phyloP scores from a whole-genome alignment of 2,888 invertebrate genomes.

The Axea sp. region DNA sequence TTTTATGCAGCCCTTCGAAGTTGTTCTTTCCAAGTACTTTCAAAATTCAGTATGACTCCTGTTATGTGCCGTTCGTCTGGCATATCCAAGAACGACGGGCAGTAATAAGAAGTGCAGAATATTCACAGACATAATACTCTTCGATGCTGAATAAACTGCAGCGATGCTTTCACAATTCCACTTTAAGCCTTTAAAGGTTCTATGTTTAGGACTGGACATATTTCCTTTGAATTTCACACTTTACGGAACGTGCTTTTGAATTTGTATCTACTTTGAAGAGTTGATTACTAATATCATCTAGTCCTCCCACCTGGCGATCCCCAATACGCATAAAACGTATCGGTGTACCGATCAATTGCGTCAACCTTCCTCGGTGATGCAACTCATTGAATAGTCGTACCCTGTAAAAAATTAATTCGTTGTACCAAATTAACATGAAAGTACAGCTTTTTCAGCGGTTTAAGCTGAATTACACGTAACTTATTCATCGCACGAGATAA shows the following conservation, averaged over 20 bases:
- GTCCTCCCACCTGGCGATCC: conserved; percentile 44
- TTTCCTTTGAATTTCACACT: conserved; percentile 76
- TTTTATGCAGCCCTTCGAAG: too few relatives aligned
- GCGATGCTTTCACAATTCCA: conserved; percentile 48
- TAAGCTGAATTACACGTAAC: too few relatives aligned
- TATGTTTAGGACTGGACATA: conserved; percentile 67
- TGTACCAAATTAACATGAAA: conserved; percentile 6
- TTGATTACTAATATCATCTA: conserved; percentile 68
- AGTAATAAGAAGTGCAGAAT: conserved; percentile 47
- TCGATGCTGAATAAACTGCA: conserved; percentile 57
- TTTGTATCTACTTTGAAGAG: conserved; percentile 64
- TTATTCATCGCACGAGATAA: too few relatives aligned
- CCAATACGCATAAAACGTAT: conserved; percentile 58
- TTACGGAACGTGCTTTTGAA: conserved; percentile 67
- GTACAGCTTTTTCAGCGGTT: too few relatives aligned
- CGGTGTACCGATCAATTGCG: conserved; percentile 51
- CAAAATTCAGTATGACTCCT: too few relatives aligned
- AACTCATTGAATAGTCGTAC: conserved; percentile 20
- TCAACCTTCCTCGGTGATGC: conserved; percentile 47
- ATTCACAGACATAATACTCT: conserved; percentile 56
- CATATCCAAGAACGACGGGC: conserved; percentile 9
- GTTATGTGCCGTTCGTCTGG: neutral
- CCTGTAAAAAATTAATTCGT: conserved; percentile 10
- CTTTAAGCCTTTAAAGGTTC: conserved; percentile 69
- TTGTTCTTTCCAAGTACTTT: too few relatives aligned